Evolutionary conservation across 2,888 invertebrate species (phyloP), one percentile per base, ranked within the genome.

Genomic region (Himalopsyche japonica): DNA sequence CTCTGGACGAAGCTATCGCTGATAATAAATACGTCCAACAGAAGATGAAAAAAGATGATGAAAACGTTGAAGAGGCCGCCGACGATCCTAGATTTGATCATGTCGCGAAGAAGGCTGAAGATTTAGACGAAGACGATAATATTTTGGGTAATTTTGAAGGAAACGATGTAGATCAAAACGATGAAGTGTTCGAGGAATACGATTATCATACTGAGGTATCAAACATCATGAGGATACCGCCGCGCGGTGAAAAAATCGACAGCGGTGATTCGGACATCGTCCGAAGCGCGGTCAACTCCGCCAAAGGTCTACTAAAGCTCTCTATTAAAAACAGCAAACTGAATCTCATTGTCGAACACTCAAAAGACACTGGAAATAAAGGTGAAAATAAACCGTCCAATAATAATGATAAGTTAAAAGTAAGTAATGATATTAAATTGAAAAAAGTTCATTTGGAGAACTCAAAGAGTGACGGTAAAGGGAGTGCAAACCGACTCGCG

Each of bases 171-270:
- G 82, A 85, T 37, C 76, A 80, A 24, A 37, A 81, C 20, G 32
- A 78, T 37, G 79, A 82, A 15, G 32, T 57, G 5, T 70, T 85
- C 27, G 81, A 83, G 76, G 90, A 92, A 86, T 91, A 91, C 30
- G 86, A 86, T 47, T 90, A 90, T 86, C 91, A 91, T 43, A 86
- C 87, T 5, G 87, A 87, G 30, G 90, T 90, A 0, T 89, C 89
- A 0, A 92, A 92, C 64, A 89, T 92, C 0, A 92, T 92, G 92
- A 91, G 90, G 86, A 92, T 92, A 88, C 92, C 92, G 0, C 91
- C 91, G 0, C 91, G 88, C 47, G 92, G 92, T 2, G 80, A 83
- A 27, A 76, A 79, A 24, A n/a, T 48, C 0, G 89, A 89, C 48
- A 91, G 91, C 3, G 78, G 81, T 4, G 79, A 76, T 3, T 48